Evolutionary conservation across 2,888 invertebrate species (phyloP).

Genomic region (Drosophila recens): DNA sequence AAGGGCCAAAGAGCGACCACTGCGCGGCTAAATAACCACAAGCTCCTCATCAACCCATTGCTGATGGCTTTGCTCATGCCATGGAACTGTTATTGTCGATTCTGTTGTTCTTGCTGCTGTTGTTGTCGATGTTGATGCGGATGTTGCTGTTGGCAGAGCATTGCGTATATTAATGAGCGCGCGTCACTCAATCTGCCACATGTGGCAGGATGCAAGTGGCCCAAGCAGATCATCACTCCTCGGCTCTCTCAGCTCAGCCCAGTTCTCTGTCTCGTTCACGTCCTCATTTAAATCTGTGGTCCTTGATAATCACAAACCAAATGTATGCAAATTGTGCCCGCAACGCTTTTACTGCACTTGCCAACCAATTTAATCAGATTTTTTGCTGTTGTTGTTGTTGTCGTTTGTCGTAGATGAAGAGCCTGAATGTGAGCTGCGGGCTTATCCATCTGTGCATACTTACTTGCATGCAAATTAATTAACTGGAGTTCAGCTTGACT

Average conservation of each 20-base stretch:
- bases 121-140: constrained; percentile 19
- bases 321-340: constrained; percentile 73
- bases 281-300: constrained; percentile 74
- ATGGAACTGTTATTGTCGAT: constrained; percentile 28
- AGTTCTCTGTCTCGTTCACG: constrained; percentile 14
- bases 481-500: constrained; percentile 53
- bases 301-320: constrained; percentile 73
- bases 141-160: constrained; percentile 29
- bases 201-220: constrained; percentile 38
- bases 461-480: constrained; percentile 68
- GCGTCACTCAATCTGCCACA: constrained; percentile 61
- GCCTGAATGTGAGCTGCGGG: constrained; percentile 16
- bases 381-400: constrained; percentile 34
- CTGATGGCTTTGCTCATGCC: constrained; percentile 18
- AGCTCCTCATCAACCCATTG: constrained; percentile 59
- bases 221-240: constrained; percentile 30
- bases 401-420: constrained; percentile 16
- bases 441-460: constrained; percentile 27
- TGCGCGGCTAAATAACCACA: constrained; percentile 61
- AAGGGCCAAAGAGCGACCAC: constrained; percentile 47
- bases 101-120: constrained; percentile 9
- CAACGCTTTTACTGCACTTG: constrained; percentile 36
- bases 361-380: constrained; percentile 74
- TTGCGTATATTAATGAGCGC: constrained; percentile 71
- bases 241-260: not conserved